These are phyloP conservation scores for Tonatia bakeri DNA, from an alignment of 2,113 vertebrate genomes.

Conservation along the genomic window DNA sequence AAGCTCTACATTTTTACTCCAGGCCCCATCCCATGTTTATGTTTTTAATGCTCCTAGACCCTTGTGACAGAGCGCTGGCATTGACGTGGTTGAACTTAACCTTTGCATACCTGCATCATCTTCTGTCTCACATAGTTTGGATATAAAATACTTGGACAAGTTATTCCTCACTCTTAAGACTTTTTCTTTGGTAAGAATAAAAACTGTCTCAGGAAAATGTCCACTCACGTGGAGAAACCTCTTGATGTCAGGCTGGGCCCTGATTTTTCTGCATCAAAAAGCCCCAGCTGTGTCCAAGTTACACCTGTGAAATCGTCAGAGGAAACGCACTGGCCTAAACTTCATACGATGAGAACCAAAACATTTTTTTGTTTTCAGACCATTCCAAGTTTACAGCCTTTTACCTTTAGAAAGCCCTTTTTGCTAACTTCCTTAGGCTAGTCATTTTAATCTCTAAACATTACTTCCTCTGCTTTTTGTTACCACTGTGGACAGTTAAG, in stretches of 20 bases:
- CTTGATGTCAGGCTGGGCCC: background rate
- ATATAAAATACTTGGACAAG: background rate
- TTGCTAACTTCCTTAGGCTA: background rate
- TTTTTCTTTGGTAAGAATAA: slow-evolving; percentile 1
- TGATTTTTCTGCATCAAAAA: background rate
- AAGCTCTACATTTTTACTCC: background rate
- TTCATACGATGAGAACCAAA: background rate
- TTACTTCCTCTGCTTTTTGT: background rate
- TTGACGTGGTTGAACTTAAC: background rate
- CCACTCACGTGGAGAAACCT: background rate
- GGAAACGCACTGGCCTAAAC: background rate
- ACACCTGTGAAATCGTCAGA: background rate
- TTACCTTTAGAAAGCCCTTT: background rate
- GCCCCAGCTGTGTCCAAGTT: background rate
- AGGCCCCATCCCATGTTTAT: background rate
- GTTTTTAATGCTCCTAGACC: background rate
- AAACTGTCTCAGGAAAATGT: background rate
- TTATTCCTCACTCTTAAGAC: background rate
- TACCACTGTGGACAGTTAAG: slow-evolving; percentile 43
- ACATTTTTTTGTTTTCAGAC: background rate
- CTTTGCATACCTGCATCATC: background rate
- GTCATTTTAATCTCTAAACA: background rate
- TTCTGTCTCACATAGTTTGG: background rate
- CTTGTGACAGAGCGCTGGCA: background rate
- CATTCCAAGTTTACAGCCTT: background rate